Evolutionary conservation across 2,888 invertebrate species (phyloP).

Genomic region (Leucania comma): DNA sequence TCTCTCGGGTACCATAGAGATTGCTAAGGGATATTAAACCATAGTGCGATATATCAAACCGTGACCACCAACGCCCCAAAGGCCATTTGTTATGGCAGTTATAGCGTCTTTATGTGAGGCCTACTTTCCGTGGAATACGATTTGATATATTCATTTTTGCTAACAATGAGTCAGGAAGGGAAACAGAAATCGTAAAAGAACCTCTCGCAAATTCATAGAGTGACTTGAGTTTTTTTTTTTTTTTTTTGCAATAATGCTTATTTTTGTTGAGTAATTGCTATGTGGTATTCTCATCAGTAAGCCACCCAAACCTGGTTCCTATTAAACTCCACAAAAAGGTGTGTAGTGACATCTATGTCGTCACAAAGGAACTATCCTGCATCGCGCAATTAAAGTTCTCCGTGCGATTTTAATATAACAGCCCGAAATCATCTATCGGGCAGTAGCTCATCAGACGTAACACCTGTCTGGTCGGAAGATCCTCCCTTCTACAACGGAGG

Average conservation of each 20-base stretch:
- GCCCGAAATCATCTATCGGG: no score
- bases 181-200: conserved; percentile 8
- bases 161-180: conserved; percentile 29
- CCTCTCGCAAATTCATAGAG: conserved; percentile 5
- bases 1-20: conserved; percentile 32
- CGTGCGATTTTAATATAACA: no score
- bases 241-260: no score
- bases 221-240: background rate
- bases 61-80: conserved; percentile 41
- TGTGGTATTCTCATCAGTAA: no score
- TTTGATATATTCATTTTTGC: conserved; percentile 38
- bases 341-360: no score
- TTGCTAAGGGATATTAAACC: conserved; percentile 32
- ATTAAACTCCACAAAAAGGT: background rate
- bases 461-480: no score
- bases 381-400: no score
- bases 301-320: background rate
- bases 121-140: conserved; percentile 45
- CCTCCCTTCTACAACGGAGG: no score
- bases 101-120: conserved; percentile 52
- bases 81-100: conserved; percentile 52
- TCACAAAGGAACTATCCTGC: no score
- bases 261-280: background rate
- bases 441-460: no score
- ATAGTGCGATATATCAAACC: conserved; percentile 49